phyloP scores from a whole-genome alignment of 2,113 vertebrate genomes.

The Anser cygnoides region DNA sequence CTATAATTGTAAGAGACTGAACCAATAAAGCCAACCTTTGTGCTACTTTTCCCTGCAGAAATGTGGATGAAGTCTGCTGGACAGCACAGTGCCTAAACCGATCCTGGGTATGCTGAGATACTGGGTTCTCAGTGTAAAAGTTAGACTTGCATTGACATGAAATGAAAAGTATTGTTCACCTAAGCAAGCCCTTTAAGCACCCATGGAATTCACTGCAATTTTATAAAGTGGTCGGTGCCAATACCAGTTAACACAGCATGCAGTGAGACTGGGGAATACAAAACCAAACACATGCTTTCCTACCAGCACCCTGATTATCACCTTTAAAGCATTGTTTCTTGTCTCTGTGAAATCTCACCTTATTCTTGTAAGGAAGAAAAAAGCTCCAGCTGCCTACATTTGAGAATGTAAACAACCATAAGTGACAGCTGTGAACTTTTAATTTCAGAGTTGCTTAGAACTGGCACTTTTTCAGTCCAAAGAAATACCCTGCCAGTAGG shows the following conservation, averaged over 20 bases:
- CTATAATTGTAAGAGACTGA: background rate
- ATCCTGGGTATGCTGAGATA: background rate
- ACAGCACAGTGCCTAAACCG: background rate
- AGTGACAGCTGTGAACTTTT: background rate
- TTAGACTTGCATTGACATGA: background rate
- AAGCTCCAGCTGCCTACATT: background rate
- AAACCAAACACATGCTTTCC: background rate
- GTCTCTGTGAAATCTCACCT: background rate
- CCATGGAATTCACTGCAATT: too few species aligned
- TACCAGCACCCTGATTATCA: rapidly evolving
- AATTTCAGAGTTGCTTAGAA: background rate
- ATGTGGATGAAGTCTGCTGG: background rate
- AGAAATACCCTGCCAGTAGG: background rate
- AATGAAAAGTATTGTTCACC: background rate
- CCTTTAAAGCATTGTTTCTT: background rate
- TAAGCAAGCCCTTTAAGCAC: background rate
- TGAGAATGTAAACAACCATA: background rate
- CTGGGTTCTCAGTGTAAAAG: background rate
- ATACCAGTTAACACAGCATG: background rate
- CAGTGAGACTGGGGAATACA: background rate
- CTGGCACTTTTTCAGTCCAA: background rate
- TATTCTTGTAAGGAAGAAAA: rapidly evolving
- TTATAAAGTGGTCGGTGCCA: background rate
- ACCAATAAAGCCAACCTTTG: background rate
- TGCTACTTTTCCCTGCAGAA: background rate